These are phyloP conservation scores for Erethizon dorsatum DNA, from an alignment of 2,797 vertebrate species.

Conservation along the genomic window DNA sequence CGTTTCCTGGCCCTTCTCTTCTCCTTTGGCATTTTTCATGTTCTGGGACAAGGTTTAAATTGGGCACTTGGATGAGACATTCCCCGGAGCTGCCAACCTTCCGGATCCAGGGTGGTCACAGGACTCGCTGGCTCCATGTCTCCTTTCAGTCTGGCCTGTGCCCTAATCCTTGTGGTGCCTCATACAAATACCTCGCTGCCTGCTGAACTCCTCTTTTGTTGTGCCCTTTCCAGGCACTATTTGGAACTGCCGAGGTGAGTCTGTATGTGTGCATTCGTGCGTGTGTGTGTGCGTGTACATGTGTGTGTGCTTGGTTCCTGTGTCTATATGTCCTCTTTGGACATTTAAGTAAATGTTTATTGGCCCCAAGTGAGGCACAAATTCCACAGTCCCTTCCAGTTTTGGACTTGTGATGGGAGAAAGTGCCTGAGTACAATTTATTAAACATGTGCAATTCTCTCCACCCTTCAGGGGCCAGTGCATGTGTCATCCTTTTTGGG, in stretches of 20 bases:
- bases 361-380: slow-evolving; percentile 63
- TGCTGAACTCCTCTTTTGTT: background rate
- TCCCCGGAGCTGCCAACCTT: slow-evolving; percentile 66
- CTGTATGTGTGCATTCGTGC: background rate
- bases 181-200: slow-evolving; percentile 36
- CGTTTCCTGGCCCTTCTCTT: background rate
- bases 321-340: background rate
- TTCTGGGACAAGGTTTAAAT: slow-evolving; percentile 76
- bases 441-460: slow-evolving; percentile 21
- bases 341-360: slow-evolving; percentile 67
- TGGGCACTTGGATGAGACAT: slow-evolving; percentile 63
- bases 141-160: slow-evolving; percentile 54
- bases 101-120: slow-evolving; percentile 69
- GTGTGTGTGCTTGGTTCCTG: background rate
- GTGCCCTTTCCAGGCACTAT: background rate
- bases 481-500: background rate
- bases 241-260: background rate
- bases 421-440: slow-evolving; percentile 61
- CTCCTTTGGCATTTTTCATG: slow-evolving; percentile 18
- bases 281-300: background rate
- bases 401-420: slow-evolving; percentile 73
- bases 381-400: slow-evolving; percentile 74
- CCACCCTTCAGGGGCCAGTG: background rate
- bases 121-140: slow-evolving; percentile 48
- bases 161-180: slow-evolving; percentile 8